A percentile compares a stretch with the other conserved stretches of the same genome.
Evolutionary conservation across 1,140 invertebrate genomes (phyloP).

Genomic region (Sitobion miscanthi): DNA sequence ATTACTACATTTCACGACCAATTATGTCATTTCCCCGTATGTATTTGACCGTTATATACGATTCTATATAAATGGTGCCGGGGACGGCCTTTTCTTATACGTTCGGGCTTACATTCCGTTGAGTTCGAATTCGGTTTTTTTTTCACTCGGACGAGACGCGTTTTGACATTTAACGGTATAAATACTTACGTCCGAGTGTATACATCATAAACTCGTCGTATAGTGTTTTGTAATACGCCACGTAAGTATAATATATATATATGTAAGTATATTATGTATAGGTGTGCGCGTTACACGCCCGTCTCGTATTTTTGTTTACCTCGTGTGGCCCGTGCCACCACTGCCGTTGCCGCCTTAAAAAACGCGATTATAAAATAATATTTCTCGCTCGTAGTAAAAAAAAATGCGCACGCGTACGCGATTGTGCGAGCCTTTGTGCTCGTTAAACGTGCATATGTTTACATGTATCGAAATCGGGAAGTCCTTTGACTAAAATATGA

Average conservation of each 20-base stretch:
- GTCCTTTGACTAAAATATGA: constrained; percentile 24
- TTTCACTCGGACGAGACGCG: neutral
- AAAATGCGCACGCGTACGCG: constrained; percentile 18
- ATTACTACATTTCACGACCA: no score
- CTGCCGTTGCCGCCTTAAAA: neutral
- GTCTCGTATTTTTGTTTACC: neutral
- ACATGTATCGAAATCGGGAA: constrained; percentile 35
- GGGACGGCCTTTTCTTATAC: neutral
- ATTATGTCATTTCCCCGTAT: neutral
- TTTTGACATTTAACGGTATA: constrained; percentile 40
- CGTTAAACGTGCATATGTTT: neutral
- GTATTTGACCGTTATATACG: neutral
- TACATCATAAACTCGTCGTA: neutral
- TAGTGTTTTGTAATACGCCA: neutral
- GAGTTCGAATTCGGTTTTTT: neutral
- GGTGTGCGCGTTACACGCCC: neutral
- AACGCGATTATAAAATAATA: neutral
- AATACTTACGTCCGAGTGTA: neutral
- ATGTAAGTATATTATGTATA: neutral
- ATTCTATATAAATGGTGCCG: neutral
- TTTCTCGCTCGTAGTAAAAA: neutral
- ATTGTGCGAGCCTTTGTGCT: neutral
- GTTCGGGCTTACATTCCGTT: neutral
- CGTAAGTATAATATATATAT: neutral
- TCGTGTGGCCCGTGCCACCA: neutral